Evolutionary conservation across 2,888 invertebrate species (phyloP), one percentile per base, ranked within the genome.

Genomic region (Altica lythri): DNA sequence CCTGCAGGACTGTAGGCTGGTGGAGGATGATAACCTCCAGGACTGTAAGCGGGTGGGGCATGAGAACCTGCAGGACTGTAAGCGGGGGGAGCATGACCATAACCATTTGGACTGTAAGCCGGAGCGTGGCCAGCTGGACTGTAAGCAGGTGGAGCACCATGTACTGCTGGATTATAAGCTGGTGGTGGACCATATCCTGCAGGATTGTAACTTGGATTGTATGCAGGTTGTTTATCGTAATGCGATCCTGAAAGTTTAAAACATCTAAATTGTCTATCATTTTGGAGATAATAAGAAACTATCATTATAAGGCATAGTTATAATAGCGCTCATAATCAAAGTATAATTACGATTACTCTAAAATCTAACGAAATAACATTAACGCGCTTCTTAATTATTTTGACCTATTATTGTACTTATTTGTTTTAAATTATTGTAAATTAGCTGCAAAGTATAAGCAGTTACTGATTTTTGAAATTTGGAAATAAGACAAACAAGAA

Each of bases 81-180:
- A 2, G 57, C 63, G 16, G 66, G 66, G 13, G 66, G 67, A 5
- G 59, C 46, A 18, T 46, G 58, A 4, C 62, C 64, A 18, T 65
- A 63, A 2, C 65, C 66, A 43, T 63, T 62, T 14, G 59, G 59
- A 18, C 29, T 47, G 46, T 58, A 58, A 8, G 57, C 46, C 19
- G 58, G 48, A 18, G 38, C 59, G 17, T 47, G 45, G n/a, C 46
- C 46, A 12, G 54, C 59, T 4, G 62, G 52, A 25, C 51, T 57
- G 40, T 63, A 60, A 1, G 53, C 60, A 42, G 65, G 66, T 9
- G 65, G 64, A n/a, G 57, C 57, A 5, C 62, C 64, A 18, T 65
- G 62, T 6, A 66, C 64, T 37, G 66, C 61, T 34, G 65, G 61
- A 42, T 64, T 64, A 45, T 64, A 60, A 4, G 61, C 59, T 27